Evolutionary conservation across 2,888 invertebrate genomes (phyloP).

Genomic region (Chesias legatella): DNA sequence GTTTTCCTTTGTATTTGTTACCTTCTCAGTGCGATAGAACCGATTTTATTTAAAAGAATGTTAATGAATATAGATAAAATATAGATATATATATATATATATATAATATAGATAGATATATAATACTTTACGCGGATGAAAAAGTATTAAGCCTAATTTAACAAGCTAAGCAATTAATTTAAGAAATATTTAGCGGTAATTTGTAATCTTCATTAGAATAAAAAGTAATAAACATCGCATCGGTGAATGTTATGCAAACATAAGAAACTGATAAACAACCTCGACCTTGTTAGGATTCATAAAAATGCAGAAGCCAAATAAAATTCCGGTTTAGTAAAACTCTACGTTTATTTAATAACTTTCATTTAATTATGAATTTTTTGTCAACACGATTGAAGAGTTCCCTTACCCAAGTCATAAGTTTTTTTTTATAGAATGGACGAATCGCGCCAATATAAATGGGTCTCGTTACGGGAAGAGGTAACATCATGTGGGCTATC

Average conservation of each 20-base stretch:
- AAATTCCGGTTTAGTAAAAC: constrained; percentile 62
- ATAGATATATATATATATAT: no score
- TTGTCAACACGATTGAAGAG: constrained; percentile 32
- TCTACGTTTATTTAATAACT: constrained; percentile 60
- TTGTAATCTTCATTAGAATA: background rate
- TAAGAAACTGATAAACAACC: constrained; percentile 44
- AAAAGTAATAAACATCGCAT: constrained; percentile 3
- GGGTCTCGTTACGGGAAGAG: no score
- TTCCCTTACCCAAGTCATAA: constrained; percentile 16
- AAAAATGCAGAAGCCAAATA: constrained; percentile 46
- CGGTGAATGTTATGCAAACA: constrained; percentile 27
- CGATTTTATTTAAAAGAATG: no score
- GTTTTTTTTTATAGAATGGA: no score
- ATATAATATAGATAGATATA: no score
- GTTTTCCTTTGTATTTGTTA: no score
- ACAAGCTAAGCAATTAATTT: background rate
- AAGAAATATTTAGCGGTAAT: constrained; percentile 1
- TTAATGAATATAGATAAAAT: no score
- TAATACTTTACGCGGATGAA: no score
- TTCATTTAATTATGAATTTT: constrained; percentile 56
- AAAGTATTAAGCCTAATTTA: no score
- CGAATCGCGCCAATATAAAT: no score
- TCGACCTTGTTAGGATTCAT: constrained; percentile 48
- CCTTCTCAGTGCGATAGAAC: no score
- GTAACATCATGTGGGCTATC: no score